phyloP scores from a whole-genome alignment of 2,113 vertebrate genomes.

The Chamaetylas fuelleborni region DNA sequence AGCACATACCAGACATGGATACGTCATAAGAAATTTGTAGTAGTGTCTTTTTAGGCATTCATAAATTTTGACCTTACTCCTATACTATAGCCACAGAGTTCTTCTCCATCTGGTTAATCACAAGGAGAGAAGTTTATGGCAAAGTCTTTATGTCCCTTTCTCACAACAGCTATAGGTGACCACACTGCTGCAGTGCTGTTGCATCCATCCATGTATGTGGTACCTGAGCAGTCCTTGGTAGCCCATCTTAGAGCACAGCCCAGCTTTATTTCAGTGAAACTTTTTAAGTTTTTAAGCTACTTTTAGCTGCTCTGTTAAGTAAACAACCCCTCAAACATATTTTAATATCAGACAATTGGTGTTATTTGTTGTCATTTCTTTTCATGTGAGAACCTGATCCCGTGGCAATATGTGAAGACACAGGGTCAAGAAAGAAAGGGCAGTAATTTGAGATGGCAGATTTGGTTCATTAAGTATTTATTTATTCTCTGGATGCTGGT shows the following conservation, averaged over 20 bases:
- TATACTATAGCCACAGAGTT: not conserved
- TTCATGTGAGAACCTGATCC: not conserved
- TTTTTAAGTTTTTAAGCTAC: not conserved
- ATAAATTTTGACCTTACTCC: not conserved
- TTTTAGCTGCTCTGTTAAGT: not conserved
- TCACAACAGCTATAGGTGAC: not conserved
- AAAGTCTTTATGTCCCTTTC: not conserved
- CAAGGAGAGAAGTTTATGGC: not conserved
- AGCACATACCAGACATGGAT: not conserved
- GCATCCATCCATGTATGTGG: not conserved
- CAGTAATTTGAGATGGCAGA: not conserved
- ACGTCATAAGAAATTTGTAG: not conserved
- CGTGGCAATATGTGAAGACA: not conserved
- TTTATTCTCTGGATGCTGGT: not conserved
- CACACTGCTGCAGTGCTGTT: not conserved
- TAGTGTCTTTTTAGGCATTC: not conserved
- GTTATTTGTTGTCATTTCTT: not conserved
- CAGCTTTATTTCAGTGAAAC: not conserved
- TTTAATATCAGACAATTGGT: not conserved
- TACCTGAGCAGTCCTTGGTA: not conserved
- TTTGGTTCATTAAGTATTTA: slow-evolving; percentile 28
- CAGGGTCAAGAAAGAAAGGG: not conserved
- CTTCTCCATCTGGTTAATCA: not conserved
- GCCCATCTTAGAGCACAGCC: not conserved
- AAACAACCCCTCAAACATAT: not conserved